Evolutionary conservation across 2,888 invertebrate species (phyloP).

Genomic region (Cheilosia urbana): DNA sequence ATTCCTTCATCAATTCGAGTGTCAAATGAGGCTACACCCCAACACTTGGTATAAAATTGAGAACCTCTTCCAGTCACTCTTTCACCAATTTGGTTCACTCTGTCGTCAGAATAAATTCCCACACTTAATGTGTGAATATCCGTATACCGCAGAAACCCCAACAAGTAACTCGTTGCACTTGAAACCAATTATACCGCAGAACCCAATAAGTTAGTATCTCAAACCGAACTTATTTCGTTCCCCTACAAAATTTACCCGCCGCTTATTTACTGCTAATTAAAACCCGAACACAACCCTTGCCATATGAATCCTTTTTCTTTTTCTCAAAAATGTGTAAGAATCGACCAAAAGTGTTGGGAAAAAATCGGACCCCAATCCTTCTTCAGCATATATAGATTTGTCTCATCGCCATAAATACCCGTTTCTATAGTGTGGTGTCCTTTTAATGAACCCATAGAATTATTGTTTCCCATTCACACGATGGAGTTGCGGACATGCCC

Average conservation of each 20-base stretch:
- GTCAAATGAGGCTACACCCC: no score
- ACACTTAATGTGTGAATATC: conserved; percentile 34
- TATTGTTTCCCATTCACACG: conserved; percentile 65
- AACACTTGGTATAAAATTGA: no score
- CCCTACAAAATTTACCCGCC: conserved; percentile 7
- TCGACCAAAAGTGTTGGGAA: conserved; percentile 7
- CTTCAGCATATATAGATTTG: not conserved
- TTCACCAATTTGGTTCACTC: not conserved
- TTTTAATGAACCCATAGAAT: conserved; percentile 65
- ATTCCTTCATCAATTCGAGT: no score
- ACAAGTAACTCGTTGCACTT: conserved; percentile 35
- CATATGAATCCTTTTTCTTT: conserved; percentile 51
- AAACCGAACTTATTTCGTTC: conserved; percentile 26
- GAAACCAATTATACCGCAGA: conserved; percentile 53
- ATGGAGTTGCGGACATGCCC: conserved; percentile 42
- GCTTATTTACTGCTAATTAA: conserved; percentile 76
- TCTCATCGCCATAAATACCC: conserved; percentile 63
- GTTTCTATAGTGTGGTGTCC: conserved; percentile 40
- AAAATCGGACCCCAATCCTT: conserved; percentile 47
- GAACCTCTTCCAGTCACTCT: not conserved
- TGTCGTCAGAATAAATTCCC: conserved; percentile 33
- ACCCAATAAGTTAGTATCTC: conserved; percentile 46
- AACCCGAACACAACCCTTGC: conserved; percentile 64
- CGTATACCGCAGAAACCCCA: conserved; percentile 14
- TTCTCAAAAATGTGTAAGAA: conserved; percentile 5